phyloP scores from a whole-genome alignment of 2,113 vertebrate genomes.

The Aptenodytes patagonicus region DNA sequence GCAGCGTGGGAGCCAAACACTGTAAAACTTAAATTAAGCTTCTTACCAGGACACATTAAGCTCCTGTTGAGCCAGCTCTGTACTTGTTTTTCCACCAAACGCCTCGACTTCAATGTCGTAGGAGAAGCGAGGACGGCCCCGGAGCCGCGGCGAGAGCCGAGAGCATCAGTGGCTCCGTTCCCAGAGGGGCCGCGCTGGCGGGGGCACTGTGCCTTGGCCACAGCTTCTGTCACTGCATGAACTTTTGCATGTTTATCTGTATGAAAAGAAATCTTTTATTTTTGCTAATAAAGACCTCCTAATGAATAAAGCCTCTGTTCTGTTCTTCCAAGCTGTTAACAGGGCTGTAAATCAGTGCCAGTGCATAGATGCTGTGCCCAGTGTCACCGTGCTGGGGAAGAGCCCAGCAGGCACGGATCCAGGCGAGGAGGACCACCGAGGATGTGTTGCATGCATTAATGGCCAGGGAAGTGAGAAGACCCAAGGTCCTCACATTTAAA shows the following conservation, averaged over 20 bases:
- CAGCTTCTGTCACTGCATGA: not conserved
- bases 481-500: not conserved
- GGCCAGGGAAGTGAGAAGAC: not conserved
- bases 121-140: not conserved
- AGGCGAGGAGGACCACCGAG: accelerated
- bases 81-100: not conserved
- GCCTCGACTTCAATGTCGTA: accelerated
- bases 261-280: not conserved
- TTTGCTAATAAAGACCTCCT: constrained; percentile 35
- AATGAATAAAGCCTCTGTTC: not conserved
- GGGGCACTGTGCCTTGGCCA: not conserved
- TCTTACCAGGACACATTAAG: not conserved
- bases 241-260: not conserved
- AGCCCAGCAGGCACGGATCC: not conserved
- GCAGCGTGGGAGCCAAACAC: not conserved
- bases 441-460: accelerated
- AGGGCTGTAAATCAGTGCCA: not conserved
- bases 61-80: not conserved
- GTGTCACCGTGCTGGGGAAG: not conserved
- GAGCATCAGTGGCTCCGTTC: not conserved
- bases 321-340: not conserved
- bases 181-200: accelerated
- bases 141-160: not conserved
- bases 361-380: accelerated
- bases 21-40: not conserved